Conservation (phyloP, 1,140 invertebrate genomes). For the Papilio aristodemus region DNA sequence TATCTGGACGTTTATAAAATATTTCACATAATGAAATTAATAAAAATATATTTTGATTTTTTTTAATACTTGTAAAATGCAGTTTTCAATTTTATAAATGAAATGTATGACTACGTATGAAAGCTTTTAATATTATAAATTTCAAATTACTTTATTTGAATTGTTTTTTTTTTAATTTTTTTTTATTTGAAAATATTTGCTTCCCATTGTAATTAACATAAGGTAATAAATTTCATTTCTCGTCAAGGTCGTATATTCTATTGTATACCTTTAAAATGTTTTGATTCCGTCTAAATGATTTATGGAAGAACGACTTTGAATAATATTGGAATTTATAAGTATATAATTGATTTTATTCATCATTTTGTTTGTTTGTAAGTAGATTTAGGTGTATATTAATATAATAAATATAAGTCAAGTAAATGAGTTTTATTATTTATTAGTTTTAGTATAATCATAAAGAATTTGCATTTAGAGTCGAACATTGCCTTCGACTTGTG, state of each 20-base stretch:
- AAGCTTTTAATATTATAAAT: not conserved
- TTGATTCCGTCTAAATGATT: not conserved
- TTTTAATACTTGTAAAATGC: not conserved
- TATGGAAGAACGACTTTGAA: not conserved
- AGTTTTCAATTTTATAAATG: not conserved
- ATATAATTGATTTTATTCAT: constrained; percentile 55
- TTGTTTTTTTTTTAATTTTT: no score
- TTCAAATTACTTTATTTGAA: not conserved
- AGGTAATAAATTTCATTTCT: not conserved
- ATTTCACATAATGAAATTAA: no score
- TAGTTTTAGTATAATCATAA: not conserved
- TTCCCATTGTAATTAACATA: not conserved
- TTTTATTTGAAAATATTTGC: not conserved
- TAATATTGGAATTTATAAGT: constrained; percentile 21
- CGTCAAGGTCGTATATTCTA: not conserved
- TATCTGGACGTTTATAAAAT: not conserved
- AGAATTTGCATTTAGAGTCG: not conserved
- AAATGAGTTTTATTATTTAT: constrained; percentile 22
- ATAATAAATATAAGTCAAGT: constrained; percentile 66
- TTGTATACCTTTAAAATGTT: not conserved
- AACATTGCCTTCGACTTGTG: no score
- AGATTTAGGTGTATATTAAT: constrained; percentile 74
- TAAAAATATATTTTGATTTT: not conserved
- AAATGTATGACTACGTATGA: not conserved
- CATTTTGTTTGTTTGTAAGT: constrained; percentile 68